Base-by-base conservation (phyloP, 2,797 vertebrate species). In the Anguilla marmorata region DNA sequence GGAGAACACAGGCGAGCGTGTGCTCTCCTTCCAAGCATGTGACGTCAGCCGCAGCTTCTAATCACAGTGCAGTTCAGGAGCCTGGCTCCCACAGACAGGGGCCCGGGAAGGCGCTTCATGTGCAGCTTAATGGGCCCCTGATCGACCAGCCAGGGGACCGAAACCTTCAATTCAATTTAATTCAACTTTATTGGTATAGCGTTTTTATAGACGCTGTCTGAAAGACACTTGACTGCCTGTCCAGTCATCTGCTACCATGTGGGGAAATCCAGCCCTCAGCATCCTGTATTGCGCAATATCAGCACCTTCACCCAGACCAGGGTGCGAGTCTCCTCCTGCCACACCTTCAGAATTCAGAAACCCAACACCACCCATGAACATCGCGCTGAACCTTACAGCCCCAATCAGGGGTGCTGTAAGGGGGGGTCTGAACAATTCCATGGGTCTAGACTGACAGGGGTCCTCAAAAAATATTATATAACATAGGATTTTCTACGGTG, bases 351-450 rank as follows among this genome's bases (percentile, higher is more conserved):
- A 79, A 87, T 69, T 86, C 63, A 86, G 50, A 83, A 74, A n/a
- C 69, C 74, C 41, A 74, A 83, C 16, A 87, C 33, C 41, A 56
- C 48, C 83, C 33, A 56, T 88, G 27, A 72, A 41, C 74, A 72
- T 16, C 74, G 56, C 48, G 50, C 50, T 24, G 45, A 48, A 37
- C 16, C 74, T 11, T 79, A 5, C 33, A 79, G 16, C 72, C 72
- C 9, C 74, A n/a, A 52, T 2, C 14, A 66, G 58, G 21, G 58
- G 12, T 19, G 58, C 56, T 58, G 16, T 19, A 63, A 2, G 16
- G 21, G 58, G 58, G 58, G 21, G 21, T 63, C 3, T 63, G 58
- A 16, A 19, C 16, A 63, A 24, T 63, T 63, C 58, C 12, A 63
- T 5, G 21, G 21, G 16, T 4, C 58, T 21, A 52, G 58, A 63